Base-by-base conservation (phyloP, 2,888 invertebrate genomes). In the Nemotelus pantherinus region DNA sequence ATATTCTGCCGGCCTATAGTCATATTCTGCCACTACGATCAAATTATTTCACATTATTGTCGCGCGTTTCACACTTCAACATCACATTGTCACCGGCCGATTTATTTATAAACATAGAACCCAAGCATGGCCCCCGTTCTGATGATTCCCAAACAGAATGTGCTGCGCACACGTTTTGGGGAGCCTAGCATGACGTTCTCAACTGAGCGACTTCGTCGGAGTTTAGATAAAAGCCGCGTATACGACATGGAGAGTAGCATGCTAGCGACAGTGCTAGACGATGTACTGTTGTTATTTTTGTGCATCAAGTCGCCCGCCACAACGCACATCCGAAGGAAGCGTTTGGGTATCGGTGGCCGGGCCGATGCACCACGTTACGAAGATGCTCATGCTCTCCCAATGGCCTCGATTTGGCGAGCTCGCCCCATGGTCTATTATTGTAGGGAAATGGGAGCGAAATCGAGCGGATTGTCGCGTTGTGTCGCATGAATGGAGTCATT, bases 101-200 rank as follows among this genome's bases (percentile, higher is more conserved):
- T 60, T 60, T 60, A 60, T 60, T 60, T 60, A 60, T 60, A 60
- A 60, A 60, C 60, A 60, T 3, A 4, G 58, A 58, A 25, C 58
- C 58, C 9, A 50, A 50, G 60, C 60, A 60, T 60, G 41, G 41
- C 41, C 7, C 7, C 60, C 41, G 25, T 25, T 25, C 25, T 25
- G 25, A 25, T 25, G 25, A 25, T 25, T 25, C 25, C 1, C 25
- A 25, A 25, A 25, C 25, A 25, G 25, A 25, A 1, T 25, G 25
- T 25, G 25, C 25, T 25, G 25, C 25, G 25, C 25, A 25, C 25
- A 25, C 25, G 1, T 25, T 25, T 25, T 25, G 25, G 25, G 25
- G 25, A 1, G 25, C 25, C 25, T 25, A 25, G 25, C 25, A 25
- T 25, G 25, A 25, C 25, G 25, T 25, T 25, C 25, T 25, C 25